Evolutionary conservation across 1,140 invertebrate species (phyloP).

Genomic region (Polypedilum vanderplanki): DNA sequence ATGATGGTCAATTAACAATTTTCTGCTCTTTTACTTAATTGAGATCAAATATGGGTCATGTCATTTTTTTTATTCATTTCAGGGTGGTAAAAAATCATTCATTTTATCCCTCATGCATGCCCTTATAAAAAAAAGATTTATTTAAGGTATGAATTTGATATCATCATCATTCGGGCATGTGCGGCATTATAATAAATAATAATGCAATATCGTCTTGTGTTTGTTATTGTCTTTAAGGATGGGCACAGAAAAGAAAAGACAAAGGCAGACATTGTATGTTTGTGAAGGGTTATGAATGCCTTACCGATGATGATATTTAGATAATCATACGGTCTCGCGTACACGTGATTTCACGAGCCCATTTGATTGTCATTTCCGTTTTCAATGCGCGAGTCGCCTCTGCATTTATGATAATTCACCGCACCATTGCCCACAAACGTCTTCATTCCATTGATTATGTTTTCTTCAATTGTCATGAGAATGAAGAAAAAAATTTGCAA

Average conservation of each 20-base stretch:
- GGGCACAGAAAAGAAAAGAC: not conserved
- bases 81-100: not conserved
- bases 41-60: too few relatives aligned
- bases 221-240: not conserved
- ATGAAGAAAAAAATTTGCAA: slow-evolving; percentile 22
- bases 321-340: not conserved
- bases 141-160: not conserved
- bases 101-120: not conserved
- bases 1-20: slow-evolving; percentile 26
- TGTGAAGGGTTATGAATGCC: not conserved
- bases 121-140: not conserved
- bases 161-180: not conserved
- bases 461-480: not conserved
- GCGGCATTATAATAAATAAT: not conserved
- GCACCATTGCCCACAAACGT: not conserved
- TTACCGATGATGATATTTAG: not conserved
- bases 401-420: not conserved
- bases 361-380: slow-evolving; percentile 10
- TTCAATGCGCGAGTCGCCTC: not conserved
- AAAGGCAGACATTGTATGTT: not conserved
- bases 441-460: not conserved
- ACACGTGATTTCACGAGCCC: not conserved
- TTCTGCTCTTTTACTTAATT: not conserved
- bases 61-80: not conserved
- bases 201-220: not conserved